Evolutionary conservation across 2,113 vertebrate species (phyloP).

Genomic region (Callaeas wilsoni): DNA sequence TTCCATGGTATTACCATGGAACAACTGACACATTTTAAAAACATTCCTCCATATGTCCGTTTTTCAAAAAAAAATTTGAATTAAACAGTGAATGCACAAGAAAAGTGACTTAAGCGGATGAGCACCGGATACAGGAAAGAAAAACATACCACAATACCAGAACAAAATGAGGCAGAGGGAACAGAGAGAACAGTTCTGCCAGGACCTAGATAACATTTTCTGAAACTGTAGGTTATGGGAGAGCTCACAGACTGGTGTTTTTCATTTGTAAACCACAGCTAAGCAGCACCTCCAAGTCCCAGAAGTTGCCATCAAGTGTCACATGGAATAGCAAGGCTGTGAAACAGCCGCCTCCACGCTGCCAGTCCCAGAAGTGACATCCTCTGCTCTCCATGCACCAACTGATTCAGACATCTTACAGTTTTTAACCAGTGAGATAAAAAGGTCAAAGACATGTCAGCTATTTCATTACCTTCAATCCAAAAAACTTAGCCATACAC

Average conservation of each 20-base stretch:
- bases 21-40: neutral
- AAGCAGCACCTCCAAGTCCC: neutral
- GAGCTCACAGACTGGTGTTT: neutral
- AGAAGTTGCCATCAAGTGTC: neutral
- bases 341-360: neutral
- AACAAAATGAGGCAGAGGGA: neutral
- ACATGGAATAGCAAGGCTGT: neutral
- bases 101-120: neutral
- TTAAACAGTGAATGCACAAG: neutral
- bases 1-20: neutral
- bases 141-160: neutral
- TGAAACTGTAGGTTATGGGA: neutral
- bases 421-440: neutral
- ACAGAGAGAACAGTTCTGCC: neutral
- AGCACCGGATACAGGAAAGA: neutral
- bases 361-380: neutral
- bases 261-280: neutral
- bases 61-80: neutral
- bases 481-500: neutral
- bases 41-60: neutral
- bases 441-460: neutral
- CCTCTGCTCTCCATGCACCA: neutral
- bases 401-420: neutral
- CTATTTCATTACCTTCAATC: neutral
- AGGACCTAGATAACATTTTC: neutral